A percentile compares a stretch with the other conserved stretches of the same genome.
phyloP scores from a whole-genome alignment of 1,140 invertebrate genomes.

The Scaptomyza montana region DNA sequence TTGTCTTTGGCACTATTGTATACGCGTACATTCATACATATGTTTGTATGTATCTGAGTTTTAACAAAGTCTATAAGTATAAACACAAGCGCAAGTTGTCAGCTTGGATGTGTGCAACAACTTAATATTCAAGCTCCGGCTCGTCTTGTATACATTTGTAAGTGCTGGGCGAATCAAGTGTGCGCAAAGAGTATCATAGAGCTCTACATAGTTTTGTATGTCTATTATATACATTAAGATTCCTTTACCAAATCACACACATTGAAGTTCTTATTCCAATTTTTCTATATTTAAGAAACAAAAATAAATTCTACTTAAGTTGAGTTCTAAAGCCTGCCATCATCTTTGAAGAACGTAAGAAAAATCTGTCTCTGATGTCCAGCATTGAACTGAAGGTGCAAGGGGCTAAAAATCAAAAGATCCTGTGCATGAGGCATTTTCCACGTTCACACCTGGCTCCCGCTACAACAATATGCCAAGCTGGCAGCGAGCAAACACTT shows the following conservation, averaged over 20 bases:
- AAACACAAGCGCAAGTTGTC: neutral
- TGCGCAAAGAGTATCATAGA: neutral
- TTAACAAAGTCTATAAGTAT: neutral
- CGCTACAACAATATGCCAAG: slow-evolving; percentile 12
- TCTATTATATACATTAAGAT: too few relatives aligned
- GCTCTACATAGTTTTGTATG: neutral
- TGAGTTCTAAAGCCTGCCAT: too few relatives aligned
- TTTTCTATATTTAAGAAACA: too few relatives aligned
- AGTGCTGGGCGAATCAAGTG: too few relatives aligned
- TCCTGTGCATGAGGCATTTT: too few relatives aligned
- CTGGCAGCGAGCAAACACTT: slow-evolving; percentile 1
- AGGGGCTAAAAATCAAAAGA: too few relatives aligned
- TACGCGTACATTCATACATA: slow-evolving; percentile 11
- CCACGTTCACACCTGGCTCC: slow-evolving; percentile 10
- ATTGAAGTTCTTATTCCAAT: too few relatives aligned
- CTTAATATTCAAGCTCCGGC: slow-evolving; percentile 50
- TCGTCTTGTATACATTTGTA: slow-evolving; percentile 59
- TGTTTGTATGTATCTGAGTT: slow-evolving; percentile 2
- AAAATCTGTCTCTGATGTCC: too few relatives aligned
- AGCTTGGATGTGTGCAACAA: slow-evolving; percentile 3
- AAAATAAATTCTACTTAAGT: too few relatives aligned
- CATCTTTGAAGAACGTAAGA: too few relatives aligned
- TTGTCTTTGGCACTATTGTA: slow-evolving; percentile 51
- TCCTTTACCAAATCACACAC: too few relatives aligned
- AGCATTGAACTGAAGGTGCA: too few relatives aligned